Conservation (phyloP, 1,140 invertebrate species). For the Eumaeus atala region DNA sequence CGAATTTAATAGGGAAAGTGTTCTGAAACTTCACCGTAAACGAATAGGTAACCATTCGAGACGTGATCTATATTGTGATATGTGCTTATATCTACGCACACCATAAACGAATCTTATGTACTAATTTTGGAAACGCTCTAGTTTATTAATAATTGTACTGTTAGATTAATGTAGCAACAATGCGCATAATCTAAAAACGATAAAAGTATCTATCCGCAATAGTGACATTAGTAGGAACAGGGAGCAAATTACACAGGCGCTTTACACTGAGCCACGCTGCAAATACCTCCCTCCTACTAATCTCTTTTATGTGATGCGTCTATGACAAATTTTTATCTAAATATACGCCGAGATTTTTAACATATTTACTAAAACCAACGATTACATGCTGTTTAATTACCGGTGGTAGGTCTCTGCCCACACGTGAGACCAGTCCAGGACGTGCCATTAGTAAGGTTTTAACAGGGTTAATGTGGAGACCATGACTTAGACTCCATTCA, state of each 20-base stretch:
- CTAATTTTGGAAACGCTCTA: neutral
- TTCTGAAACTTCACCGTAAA: no score
- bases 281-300: no score
- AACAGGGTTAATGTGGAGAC: conserved; percentile 3
- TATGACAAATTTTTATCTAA: neutral
- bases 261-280: no score
- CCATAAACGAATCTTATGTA: neutral
- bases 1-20: no score
- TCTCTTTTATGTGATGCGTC: neutral
- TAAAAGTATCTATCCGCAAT: neutral
- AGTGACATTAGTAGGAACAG: neutral
- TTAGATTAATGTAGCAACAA: no score
- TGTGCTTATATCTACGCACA: neutral
- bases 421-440: neutral
- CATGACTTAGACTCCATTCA: conserved; percentile 4
- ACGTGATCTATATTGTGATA: neutral
- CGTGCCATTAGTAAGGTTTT: neutral
- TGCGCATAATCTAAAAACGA: neutral
- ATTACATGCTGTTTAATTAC: neutral
- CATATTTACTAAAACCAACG: neutral
- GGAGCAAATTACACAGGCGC: neutral
- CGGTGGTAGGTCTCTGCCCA: neutral
- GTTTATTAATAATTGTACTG: neutral
- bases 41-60: neutral
- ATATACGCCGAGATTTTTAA: neutral